These are phyloP conservation scores for Teleogryllus occipitalis DNA, from an alignment of 1,140 invertebrate species.

Conservation along the genomic window DNA sequence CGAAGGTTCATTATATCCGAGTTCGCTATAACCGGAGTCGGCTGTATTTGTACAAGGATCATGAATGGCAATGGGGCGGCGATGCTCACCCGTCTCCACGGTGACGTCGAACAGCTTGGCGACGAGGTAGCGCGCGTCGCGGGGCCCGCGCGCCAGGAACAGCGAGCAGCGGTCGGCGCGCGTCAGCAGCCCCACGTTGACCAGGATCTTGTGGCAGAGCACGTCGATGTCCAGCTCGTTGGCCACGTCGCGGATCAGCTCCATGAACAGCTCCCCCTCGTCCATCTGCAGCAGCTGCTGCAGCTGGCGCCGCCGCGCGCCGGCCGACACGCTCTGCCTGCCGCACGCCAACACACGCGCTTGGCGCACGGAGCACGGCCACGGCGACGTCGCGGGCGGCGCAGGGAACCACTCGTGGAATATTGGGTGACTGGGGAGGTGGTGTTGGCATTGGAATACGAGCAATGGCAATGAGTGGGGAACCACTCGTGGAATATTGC, in stretches of 20 bases:
- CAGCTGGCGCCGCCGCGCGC: slow-evolving; percentile 27
- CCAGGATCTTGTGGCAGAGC: slow-evolving; percentile 87
- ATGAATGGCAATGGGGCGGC: too few relatives aligned
- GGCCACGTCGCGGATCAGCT: slow-evolving; percentile 84
- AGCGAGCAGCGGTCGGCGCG: slow-evolving; percentile 78
- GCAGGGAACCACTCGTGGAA: not conserved
- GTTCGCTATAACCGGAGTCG: too few relatives aligned
- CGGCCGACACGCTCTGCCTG: not conserved
- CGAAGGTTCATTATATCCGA: too few relatives aligned
- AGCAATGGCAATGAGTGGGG: too few relatives aligned
- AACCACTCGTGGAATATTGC: too few relatives aligned
- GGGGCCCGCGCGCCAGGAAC: slow-evolving; percentile 74
- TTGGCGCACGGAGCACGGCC: not conserved
- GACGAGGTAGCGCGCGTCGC: slow-evolving; percentile 67
- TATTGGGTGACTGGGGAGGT: too few relatives aligned
- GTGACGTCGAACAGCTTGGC: slow-evolving; percentile 84
- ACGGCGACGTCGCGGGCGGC: not conserved
- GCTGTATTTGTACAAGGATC: too few relatives aligned
- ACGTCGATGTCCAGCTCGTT: slow-evolving; percentile 89
- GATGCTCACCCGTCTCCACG: slow-evolving; percentile 17
- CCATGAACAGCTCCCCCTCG: slow-evolving; percentile 82
- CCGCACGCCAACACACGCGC: not conserved
- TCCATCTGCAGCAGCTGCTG: slow-evolving; percentile 55
- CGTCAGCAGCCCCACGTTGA: slow-evolving; percentile 80
- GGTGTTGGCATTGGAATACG: not conserved